Conservation (phyloP, 2,888 invertebrate species). For the Parnassius orleans region DNA sequence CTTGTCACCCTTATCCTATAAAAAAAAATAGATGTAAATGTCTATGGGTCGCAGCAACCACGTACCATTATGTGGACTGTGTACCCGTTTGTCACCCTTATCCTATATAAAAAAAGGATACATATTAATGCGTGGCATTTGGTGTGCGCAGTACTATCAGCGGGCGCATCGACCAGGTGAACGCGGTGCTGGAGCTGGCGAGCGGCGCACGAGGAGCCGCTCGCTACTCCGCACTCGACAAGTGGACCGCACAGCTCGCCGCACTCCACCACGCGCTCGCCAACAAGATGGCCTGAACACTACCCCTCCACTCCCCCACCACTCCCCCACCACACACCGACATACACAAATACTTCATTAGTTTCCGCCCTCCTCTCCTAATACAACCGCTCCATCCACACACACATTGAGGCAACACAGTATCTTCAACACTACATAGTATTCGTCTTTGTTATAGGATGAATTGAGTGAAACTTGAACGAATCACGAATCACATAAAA, state of each 20-base stretch:
- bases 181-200: slow-evolving; percentile 94
- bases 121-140: too few species aligned
- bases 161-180: slow-evolving; percentile 95
- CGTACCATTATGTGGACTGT: too few species aligned
- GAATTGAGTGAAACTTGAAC: too few species aligned
- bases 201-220: slow-evolving; percentile 89
- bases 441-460: too few species aligned
- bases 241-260: slow-evolving; percentile 96
- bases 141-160: slow-evolving; percentile 85
- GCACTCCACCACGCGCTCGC: slow-evolving; percentile 94
- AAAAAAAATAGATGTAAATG: too few species aligned
- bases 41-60: too few species aligned
- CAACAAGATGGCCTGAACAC: slow-evolving; percentile 91
- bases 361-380: background rate
- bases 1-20: too few species aligned
- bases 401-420: background rate
- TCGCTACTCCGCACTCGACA: slow-evolving; percentile 95
- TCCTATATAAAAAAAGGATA: too few species aligned
- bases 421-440: background rate
- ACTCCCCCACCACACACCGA: background rate
- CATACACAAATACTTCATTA: background rate
- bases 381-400: too few species aligned
- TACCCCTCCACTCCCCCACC: background rate
- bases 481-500: too few species aligned
- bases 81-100: too few species aligned